Percentiles rank a stretch among this genome's conserved stretches.
Conservation (phyloP, 2,888 invertebrate genomes). For the Volucella inanis region DNA sequence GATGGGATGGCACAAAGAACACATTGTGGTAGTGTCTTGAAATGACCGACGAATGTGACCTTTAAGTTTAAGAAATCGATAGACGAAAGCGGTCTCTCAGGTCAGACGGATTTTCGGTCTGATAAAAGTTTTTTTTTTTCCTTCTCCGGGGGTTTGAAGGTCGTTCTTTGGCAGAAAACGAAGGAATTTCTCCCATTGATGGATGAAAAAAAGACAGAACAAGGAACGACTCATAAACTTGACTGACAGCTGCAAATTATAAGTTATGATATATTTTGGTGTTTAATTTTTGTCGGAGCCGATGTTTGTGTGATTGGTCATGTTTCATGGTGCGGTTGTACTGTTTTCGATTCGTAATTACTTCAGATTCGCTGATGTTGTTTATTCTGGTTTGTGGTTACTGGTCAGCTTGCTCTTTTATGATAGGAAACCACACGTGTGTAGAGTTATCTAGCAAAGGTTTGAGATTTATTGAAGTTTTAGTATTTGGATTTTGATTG, state of each 20-base stretch:
- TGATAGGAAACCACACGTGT: constrained; percentile 15
- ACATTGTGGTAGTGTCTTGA: background rate
- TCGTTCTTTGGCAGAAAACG: background rate
- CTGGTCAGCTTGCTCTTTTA: constrained; percentile 9
- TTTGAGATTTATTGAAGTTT: constrained; percentile 57
- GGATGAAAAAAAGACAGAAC: constrained; percentile 30
- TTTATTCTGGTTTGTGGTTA: background rate
- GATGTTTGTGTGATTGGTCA: constrained; percentile 21
- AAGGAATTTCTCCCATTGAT: background rate
- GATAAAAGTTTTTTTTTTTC: constrained; percentile 31
- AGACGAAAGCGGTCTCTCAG: constrained; percentile 21
- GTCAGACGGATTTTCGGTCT: constrained; percentile 42
- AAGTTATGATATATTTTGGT: constrained; percentile 66
- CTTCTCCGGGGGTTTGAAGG: background rate
- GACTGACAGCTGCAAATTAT: constrained; percentile 73
- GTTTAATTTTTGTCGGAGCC: constrained; percentile 34
- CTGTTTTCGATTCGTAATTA: constrained; percentile 52
- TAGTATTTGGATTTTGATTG: constrained; percentile 47
- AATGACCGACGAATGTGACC: constrained; percentile 39
- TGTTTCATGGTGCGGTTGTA: constrained; percentile 40
- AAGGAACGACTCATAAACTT: constrained; percentile 62
- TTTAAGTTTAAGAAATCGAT: constrained; percentile 56
- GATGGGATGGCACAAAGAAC: background rate
- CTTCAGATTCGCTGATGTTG: background rate
- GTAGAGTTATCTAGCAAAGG: background rate